These are phyloP conservation scores for Aphelocoma californica DNA, from an alignment of 2,797 vertebrate genomes.

Conservation along the genomic window DNA sequence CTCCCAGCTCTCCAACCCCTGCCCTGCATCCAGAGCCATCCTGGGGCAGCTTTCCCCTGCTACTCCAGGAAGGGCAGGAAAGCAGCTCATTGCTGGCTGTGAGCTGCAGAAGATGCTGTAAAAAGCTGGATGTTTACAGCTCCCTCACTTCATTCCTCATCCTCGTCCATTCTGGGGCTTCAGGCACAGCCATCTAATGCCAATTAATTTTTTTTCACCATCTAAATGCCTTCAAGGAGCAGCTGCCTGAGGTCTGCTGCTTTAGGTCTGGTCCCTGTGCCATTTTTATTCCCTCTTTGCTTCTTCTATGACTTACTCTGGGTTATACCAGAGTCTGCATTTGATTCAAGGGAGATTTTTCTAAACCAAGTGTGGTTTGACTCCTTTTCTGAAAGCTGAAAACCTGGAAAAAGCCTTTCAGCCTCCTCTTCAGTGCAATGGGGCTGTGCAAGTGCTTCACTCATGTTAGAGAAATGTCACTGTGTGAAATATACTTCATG, in stretches of 20 bases:
- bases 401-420: not conserved
- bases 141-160: not conserved
- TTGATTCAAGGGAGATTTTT: not conserved
- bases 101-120: not conserved
- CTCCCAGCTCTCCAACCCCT: not conserved
- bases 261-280: not conserved
- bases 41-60: not conserved
- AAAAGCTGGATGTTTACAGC: not conserved
- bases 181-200: not conserved
- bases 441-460: not conserved
- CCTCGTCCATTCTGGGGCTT: not conserved
- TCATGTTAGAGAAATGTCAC: not conserved
- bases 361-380: not conserved
- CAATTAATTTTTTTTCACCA: not conserved
- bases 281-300: not conserved
- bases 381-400: not conserved
- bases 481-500: not conserved
- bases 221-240: not conserved
- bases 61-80: not conserved
- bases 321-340: not conserved
- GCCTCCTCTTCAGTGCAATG: not conserved
- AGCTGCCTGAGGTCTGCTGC: not conserved
- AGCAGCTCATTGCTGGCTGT: not conserved
- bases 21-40: not conserved
- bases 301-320: not conserved